Evolutionary conservation across 1,140 invertebrate genomes (phyloP).

Genomic region (Zaprionus tsacasi): DNA sequence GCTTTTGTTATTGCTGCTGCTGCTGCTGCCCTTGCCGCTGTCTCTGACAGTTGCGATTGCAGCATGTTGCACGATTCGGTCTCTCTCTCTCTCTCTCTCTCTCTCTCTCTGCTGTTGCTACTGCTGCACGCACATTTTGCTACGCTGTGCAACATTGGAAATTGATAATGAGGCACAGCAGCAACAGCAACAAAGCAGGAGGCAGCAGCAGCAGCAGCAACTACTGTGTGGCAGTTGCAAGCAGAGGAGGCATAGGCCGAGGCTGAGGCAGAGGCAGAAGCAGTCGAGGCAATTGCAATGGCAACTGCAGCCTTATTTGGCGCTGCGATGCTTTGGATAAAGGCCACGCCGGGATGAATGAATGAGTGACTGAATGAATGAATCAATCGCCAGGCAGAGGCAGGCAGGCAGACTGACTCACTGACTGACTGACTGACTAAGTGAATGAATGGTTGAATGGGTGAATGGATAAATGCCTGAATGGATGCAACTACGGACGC

Average conservation of each 20-base stretch:
- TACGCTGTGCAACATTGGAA: constrained; percentile 64
- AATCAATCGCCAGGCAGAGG: constrained; percentile 22
- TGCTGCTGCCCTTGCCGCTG: neutral
- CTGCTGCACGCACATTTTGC: constrained; percentile 63
- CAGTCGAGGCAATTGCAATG: constrained; percentile 17
- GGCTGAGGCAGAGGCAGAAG: neutral
- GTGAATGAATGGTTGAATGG: constrained; percentile 23
- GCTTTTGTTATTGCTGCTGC: neutral
- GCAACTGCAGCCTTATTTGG: constrained; percentile 60
- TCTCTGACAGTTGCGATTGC: constrained; percentile 55
- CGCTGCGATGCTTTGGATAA: constrained; percentile 50
- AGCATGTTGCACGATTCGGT: constrained; percentile 32
- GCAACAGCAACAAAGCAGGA: neutral
- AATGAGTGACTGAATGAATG: constrained; percentile 56
- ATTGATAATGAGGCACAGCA: constrained; percentile 74
- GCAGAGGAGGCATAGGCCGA: too few species aligned
- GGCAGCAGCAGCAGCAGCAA: constrained; percentile 8
- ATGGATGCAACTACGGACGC: constrained; percentile 21
- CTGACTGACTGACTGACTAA: constrained; percentile 25
- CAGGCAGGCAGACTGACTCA: constrained; percentile 20
- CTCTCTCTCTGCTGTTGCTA: constrained; percentile 1
- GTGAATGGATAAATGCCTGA: constrained; percentile 28
- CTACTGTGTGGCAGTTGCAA: neutral
- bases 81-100: neutral
- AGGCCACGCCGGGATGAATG: constrained; percentile 48